Conservation (phyloP, 2,797 vertebrate genomes). For the Florisuga fusca region DNA sequence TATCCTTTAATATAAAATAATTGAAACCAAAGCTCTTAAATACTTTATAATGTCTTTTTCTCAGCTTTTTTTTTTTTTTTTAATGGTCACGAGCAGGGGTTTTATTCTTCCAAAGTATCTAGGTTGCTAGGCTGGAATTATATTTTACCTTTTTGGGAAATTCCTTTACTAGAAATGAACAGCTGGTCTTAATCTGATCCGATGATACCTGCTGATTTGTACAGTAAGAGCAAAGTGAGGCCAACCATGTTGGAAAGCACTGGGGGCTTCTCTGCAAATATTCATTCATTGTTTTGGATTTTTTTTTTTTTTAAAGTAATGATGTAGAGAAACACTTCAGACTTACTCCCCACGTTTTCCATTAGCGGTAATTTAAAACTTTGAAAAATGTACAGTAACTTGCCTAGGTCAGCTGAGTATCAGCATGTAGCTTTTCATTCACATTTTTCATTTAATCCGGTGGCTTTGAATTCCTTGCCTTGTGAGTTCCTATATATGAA, state of each 20-base stretch:
- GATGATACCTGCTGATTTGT: conserved; percentile 76
- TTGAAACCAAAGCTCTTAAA: conserved; percentile 66
- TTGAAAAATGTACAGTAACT: conserved; percentile 72
- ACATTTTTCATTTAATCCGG: conserved; percentile 81
- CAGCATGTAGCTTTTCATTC: conserved; percentile 70
- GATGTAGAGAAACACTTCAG: conserved; percentile 62
- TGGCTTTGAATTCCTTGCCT: conserved; percentile 81
- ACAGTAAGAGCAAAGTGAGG: conserved; percentile 62
- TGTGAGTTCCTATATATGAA: conserved; percentile 77
- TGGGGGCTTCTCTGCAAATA: conserved; percentile 52
- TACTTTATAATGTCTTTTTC: conserved; percentile 48
- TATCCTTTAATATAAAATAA: conserved; percentile 63
- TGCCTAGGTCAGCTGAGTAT: conserved; percentile 68
- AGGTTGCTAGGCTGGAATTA: conserved; percentile 72
- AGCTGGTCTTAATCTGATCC: conserved; percentile 78
- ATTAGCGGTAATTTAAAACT: conserved; percentile 68
- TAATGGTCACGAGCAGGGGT: conserved; percentile 38
- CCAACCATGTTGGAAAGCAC: conserved; percentile 47
- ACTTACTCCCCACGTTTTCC: conserved; percentile 62
- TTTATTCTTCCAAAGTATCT: conserved; percentile 70
- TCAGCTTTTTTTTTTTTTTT: neutral
- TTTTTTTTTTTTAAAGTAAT: conserved; percentile 55
- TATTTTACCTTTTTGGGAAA: conserved; percentile 75
- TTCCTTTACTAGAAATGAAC: conserved; percentile 73
- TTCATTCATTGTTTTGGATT: conserved; percentile 67